These are phyloP conservation scores for Chionoecetes opilio DNA, from an alignment of 1,140 invertebrate species.

Conservation along the genomic window DNA sequence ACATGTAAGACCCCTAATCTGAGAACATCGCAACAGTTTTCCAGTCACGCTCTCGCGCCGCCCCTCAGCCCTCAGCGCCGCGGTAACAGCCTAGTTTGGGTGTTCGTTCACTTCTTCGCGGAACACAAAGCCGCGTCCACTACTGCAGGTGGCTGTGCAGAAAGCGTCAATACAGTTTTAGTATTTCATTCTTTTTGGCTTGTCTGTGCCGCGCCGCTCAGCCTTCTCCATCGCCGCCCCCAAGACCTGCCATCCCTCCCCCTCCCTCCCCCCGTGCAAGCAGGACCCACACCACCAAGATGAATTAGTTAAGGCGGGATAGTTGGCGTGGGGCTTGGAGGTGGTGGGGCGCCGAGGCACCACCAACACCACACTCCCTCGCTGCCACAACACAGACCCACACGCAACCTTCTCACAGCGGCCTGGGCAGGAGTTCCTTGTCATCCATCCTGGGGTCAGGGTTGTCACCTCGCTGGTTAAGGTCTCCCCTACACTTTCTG, in stretches of 20 bases:
- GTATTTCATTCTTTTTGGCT: neutral
- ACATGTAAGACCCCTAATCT: slow-evolving; percentile 78
- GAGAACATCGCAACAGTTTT: slow-evolving; percentile 69
- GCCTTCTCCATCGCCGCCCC: slow-evolving; percentile 31
- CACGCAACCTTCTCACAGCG: slow-evolving; percentile 23
- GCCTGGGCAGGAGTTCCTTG: slow-evolving; percentile 23
- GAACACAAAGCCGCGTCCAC: neutral
- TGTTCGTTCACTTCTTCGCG: neutral
- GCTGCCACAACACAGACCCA: slow-evolving; percentile 24
- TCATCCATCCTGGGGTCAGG: neutral
- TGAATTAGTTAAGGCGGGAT: slow-evolving; percentile 7
- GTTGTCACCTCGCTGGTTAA: slow-evolving; percentile 14
- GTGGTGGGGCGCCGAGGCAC: slow-evolving; percentile 21
- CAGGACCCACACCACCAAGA: slow-evolving; percentile 24
- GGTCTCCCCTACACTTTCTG: slow-evolving; percentile 16
- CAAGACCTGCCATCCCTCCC: slow-evolving; percentile 22
- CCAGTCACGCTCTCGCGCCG: neutral
- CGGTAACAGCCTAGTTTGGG: neutral
- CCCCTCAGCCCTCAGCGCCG: slow-evolving; percentile 17
- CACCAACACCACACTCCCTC: slow-evolving; percentile 14
- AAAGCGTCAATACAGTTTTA: neutral
- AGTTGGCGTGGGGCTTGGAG: slow-evolving; percentile 4
- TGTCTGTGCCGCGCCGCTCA: slow-evolving; percentile 46
- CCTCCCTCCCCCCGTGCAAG: neutral
- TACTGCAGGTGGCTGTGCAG: neutral